These are phyloP conservation scores for Tenebrio molitor DNA, from an alignment of 1,140 invertebrate species.

Conservation along the genomic window DNA sequence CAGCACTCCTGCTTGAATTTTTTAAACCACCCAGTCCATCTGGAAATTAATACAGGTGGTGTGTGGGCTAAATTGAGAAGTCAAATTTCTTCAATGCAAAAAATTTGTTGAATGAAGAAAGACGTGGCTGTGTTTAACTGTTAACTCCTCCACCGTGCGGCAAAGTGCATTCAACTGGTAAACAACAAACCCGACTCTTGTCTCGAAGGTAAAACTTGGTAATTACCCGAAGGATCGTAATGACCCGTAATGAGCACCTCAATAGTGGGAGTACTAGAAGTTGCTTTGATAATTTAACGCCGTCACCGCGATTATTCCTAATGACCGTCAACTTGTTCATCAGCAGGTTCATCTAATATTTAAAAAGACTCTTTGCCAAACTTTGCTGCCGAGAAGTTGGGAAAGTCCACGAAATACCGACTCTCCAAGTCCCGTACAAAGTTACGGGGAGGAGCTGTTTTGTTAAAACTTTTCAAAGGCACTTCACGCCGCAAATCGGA, in stretches of 20 bases:
- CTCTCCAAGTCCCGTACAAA: not conserved
- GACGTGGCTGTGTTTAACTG: no score
- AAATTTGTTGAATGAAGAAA: no score
- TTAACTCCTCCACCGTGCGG: not conserved
- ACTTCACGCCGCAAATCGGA: conserved; percentile 1
- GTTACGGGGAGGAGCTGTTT: conserved; percentile 12
- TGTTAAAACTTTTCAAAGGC: conserved; percentile 15
- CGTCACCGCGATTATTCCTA: not conserved
- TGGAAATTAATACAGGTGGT: no score
- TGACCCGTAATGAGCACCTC: not conserved
- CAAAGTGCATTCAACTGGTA: not conserved
- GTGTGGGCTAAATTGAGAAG: no score
- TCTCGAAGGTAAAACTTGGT: not conserved
- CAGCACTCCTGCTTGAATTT: conserved; percentile 1
- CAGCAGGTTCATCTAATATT: conserved; percentile 12
- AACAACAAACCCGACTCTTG: not conserved
- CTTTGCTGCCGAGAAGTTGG: not conserved
- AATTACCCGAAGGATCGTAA: not conserved
- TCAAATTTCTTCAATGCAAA: no score
- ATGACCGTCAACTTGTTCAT: conserved; percentile 14
- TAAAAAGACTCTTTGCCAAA: not conserved
- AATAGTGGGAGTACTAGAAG: not conserved
- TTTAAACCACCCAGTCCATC: no score
- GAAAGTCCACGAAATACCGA: no score
- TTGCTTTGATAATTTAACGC: not conserved